Evolutionary conservation across 1,140 invertebrate species (phyloP).

Genomic region (Brachionus rotundiformis): DNA sequence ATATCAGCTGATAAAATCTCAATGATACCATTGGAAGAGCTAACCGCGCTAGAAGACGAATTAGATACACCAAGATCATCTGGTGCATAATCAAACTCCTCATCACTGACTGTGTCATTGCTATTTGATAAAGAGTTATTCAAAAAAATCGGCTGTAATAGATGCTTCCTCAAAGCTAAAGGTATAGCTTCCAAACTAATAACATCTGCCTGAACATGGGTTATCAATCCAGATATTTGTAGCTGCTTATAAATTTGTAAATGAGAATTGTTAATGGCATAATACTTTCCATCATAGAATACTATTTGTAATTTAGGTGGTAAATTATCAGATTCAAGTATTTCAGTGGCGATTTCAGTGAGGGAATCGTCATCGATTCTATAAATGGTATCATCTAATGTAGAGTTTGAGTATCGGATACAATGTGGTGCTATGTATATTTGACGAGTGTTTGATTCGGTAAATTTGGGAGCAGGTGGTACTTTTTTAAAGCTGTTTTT

Average conservation of each 20-base stretch:
- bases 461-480: constrained; percentile 14
- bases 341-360: constrained; percentile 47
- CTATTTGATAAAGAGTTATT: constrained; percentile 24
- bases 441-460: constrained; percentile 43
- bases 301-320: constrained; percentile 51
- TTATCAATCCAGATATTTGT: constrained; percentile 41
- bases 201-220: constrained; percentile 49
- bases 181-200: constrained; percentile 49
- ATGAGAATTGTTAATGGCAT: constrained; percentile 50
- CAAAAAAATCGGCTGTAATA: constrained; percentile 22
- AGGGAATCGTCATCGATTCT: constrained; percentile 47
- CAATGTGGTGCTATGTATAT: constrained; percentile 49
- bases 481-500: not conserved
- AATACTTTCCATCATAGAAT: constrained; percentile 46
- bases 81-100: not conserved
- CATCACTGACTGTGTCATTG: constrained; percentile 22
- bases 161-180: constrained; percentile 11
- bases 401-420: constrained; percentile 41
- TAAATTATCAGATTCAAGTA: constrained; percentile 49
- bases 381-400: constrained; percentile 38
- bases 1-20: constrained; percentile 37
- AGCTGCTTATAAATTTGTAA: constrained; percentile 51
- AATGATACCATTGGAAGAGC: not conserved
- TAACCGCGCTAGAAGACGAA: constrained; percentile 28
- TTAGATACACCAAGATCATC: not conserved